A percentile compares a stretch with the other conserved stretches of the same genome.
These are phyloP conservation scores for Drosophila mayaguana DNA, from an alignment of 2,888 invertebrate genomes.

Conservation along the genomic window DNA sequence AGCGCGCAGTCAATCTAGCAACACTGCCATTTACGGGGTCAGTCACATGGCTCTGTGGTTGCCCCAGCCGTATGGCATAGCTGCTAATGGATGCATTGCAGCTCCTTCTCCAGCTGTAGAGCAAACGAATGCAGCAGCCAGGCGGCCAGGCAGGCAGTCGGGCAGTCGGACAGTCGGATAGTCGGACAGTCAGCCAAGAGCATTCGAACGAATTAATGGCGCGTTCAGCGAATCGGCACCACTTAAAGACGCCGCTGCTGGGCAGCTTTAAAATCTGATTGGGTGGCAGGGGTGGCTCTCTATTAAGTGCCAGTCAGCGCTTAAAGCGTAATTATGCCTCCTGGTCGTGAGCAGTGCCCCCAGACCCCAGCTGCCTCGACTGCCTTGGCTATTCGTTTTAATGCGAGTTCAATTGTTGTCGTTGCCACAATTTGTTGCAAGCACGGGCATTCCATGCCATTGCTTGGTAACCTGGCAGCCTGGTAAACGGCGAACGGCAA, in stretches of 20 bases:
- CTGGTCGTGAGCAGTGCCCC: not conserved
- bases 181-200: conserved; percentile 7
- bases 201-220: conserved; percentile 73
- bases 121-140: conserved; percentile 27
- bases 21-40: conserved; percentile 33
- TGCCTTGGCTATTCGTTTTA: conserved; percentile 9
- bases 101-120: conserved; percentile 8
- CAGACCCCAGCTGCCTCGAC: not conserved
- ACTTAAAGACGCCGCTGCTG: conserved; percentile 56
- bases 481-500: no score
- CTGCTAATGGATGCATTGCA: conserved; percentile 60
- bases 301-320: conserved; percentile 63
- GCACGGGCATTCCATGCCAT: not conserved
- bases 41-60: conserved; percentile 62
- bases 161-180: conserved; percentile 11
- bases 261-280: conserved; percentile 38
- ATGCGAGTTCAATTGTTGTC: conserved; percentile 44
- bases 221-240: conserved; percentile 48
- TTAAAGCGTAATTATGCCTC: conserved; percentile 63
- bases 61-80: conserved; percentile 35
- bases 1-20: conserved; percentile 34
- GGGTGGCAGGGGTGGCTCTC: not conserved
- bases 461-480: not conserved
- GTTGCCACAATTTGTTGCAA: conserved; percentile 22
- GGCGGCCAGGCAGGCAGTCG: conserved; percentile 13